Conservation (phyloP, 2,113 vertebrate species). For the Corythornis vintsioides region DNA sequence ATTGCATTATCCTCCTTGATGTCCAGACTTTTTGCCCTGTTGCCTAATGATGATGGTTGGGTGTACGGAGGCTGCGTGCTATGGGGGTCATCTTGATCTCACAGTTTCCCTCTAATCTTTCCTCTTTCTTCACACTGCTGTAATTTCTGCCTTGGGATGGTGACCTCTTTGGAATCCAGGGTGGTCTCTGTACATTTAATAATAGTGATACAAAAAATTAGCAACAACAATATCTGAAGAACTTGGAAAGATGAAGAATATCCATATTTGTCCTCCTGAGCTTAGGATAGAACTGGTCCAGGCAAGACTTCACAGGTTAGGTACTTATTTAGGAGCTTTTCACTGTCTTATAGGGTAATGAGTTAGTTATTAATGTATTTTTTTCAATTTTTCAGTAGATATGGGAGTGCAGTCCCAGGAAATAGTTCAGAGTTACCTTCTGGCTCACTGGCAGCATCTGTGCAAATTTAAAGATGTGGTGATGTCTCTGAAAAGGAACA, state of each 20-base stretch:
- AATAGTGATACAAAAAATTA: not conserved
- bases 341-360: not conserved
- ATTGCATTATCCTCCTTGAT: not conserved
- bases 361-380: not conserved
- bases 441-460: not conserved
- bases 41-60: not conserved
- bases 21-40: not conserved
- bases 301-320: not conserved
- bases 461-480: not conserved
- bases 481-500: not conserved
- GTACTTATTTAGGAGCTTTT: not conserved
- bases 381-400: not conserved
- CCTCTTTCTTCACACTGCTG: not conserved
- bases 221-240: not conserved
- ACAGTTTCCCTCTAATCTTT: not conserved
- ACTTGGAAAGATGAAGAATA: not conserved
- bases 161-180: not conserved
- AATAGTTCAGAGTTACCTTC: not conserved
- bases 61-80: fast-evolving
- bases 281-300: not conserved
- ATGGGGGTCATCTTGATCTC: not conserved
- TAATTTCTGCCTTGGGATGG: not conserved
- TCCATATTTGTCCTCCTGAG: not conserved
- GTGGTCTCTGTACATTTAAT: not conserved
- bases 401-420: not conserved